Percentiles rank a stretch among this genome's conserved stretches.
phyloP scores from a whole-genome alignment of 2,113 vertebrate species.

The Aphyosemion australe region DNA sequence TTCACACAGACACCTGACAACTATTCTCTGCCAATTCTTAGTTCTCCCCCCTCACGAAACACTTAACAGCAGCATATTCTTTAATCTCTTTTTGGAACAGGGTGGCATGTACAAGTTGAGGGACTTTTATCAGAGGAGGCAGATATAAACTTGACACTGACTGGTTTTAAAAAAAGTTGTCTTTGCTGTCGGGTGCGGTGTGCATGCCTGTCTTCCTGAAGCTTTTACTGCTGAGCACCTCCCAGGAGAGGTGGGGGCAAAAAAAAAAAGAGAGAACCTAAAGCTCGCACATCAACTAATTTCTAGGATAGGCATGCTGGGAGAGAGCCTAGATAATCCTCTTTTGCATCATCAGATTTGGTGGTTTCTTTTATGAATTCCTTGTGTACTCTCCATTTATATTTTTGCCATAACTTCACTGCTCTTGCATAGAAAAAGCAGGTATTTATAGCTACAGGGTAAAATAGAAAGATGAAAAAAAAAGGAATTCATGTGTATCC shows the following conservation, averaged over 20 bases:
- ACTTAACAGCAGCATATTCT: constrained; percentile 28
- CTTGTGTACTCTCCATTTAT: constrained; percentile 11
- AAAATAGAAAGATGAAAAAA: not conserved
- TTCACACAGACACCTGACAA: constrained; percentile 16
- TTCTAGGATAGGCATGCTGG: constrained; percentile 57
- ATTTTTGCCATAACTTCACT: not conserved
- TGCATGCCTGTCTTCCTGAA: constrained; percentile 28
- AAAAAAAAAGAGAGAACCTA: constrained; percentile 36
- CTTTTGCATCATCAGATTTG: constrained; percentile 56
- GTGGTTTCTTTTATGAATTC: constrained; percentile 19
- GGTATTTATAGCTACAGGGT: constrained; percentile 5
- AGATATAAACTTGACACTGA: constrained; percentile 36
- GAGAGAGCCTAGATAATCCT: constrained; percentile 57
- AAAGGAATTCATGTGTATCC: not conserved
- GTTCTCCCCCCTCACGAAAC: constrained; percentile 21
- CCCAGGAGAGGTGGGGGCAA: constrained; percentile 8
- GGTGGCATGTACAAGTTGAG: constrained; percentile 43
- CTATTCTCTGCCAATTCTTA: constrained; percentile 34
- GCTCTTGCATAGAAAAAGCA: constrained; percentile 13
- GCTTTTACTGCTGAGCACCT: constrained; percentile 11
- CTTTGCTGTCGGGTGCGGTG: constrained; percentile 33
- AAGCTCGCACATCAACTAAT: constrained; percentile 53
- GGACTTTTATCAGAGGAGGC: constrained; percentile 45
- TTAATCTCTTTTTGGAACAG: constrained; percentile 54
- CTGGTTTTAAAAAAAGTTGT: constrained; percentile 54